Evolutionary conservation across 2,888 invertebrate species (phyloP).

Genomic region (Bellardia bayeri): DNA sequence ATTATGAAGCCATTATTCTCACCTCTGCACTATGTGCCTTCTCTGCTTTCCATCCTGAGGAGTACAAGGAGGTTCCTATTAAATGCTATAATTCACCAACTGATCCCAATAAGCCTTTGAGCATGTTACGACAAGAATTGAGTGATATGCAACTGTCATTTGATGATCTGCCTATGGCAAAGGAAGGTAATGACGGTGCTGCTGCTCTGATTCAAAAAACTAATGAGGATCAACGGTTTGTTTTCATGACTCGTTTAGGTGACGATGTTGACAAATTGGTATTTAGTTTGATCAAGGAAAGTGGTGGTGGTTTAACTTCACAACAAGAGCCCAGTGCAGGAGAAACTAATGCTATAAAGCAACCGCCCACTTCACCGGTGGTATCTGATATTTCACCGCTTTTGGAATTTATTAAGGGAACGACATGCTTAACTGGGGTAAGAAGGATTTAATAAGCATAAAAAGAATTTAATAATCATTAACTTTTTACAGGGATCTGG

Average conservation of each 20-base stretch:
- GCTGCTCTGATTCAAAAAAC: conserved; percentile 80
- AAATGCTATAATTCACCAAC: conserved; percentile 89
- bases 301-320: conserved; percentile 73
- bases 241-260: conserved; percentile 76
- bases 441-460: conserved; percentile 75
- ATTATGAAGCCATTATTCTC: conserved; percentile 95
- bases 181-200: conserved; percentile 80
- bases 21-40: conserved; percentile 95
- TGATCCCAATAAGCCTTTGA: conserved; percentile 89
- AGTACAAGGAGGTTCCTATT: conserved; percentile 91
- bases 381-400: conserved; percentile 88
- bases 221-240: conserved; percentile 75
- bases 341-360: conserved; percentile 59
- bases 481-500: conserved; percentile 90
- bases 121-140: conserved; percentile 89
- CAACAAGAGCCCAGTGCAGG: conserved; percentile 68
- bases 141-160: conserved; percentile 88
- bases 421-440: conserved; percentile 94
- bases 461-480: conserved; percentile 71
- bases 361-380: conserved; percentile 72
- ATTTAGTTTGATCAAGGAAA: conserved; percentile 77
- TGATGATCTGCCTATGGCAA: conserved; percentile 83
- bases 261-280: conserved; percentile 83
- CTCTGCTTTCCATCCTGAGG: conserved; percentile 93
- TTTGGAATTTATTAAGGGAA: conserved; percentile 91